Evolutionary conservation across 1,140 invertebrate genomes (phyloP), one percentile per base, ranked within the genome.

Genomic region (Penaeus chinensis): DNA sequence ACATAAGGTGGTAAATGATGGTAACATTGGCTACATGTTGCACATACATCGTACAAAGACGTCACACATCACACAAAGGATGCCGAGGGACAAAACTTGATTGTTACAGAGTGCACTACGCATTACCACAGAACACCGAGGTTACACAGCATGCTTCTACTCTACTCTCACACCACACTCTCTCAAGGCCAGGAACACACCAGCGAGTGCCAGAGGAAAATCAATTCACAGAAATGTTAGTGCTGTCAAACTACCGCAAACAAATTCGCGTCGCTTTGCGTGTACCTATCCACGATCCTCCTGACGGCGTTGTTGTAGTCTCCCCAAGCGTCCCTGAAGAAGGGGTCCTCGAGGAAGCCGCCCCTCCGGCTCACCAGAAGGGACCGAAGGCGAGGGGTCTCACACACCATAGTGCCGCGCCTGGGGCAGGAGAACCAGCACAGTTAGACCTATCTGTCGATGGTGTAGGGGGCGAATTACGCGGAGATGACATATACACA

Each of bases 251-350:
- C 42, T 32, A 32, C 42, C 71, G 19, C 13, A 74, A 74, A 74
- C 71, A 74, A 74, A 61, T 80, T 61, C 20, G 20, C 27, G 19
- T 61, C 60, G 54, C 77, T 3, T n/a, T 47, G n/a, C n/a, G 47
- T 62, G 69, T 89, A 90, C 90, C 90, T 89, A 85, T 90, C 90
- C 27, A 90, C 90, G 69, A 90, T 89, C 61, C 90, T 85, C 65
- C 90, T 80, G 82, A 90, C 90, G 82, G 90, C 90, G 71, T 81
- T 86, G 85, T 85, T 90, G 85, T 90, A 90, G 85, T 90, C 88
- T 7, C 81, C 90, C 88, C 90, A 88, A 63, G 90, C 90, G 47
- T 90, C 90, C n/a, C 88, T 87, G 82, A 90, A 90, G 85, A 90
- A 90, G 47, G 90, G 87, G 81, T 90, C 90, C 82, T 90, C 90